phyloP scores from a whole-genome alignment of 2,797 vertebrate species.

The Danionella dracula region DNA sequence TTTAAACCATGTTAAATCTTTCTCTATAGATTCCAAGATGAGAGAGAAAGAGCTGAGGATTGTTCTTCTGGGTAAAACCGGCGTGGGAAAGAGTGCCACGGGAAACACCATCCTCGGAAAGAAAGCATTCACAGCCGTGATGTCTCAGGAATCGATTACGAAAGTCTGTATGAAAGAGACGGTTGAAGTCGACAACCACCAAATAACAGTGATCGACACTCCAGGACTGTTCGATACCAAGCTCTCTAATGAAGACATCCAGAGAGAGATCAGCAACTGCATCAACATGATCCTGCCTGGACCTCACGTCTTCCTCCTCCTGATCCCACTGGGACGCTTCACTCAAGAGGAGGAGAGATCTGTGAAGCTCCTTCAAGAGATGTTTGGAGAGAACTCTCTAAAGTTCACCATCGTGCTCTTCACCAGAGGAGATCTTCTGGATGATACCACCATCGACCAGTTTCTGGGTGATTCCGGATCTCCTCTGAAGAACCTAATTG shows the following conservation, averaged over 20 bases:
- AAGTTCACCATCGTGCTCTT: not conserved
- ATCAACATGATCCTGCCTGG: conserved; percentile 9
- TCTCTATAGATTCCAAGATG: too few relatives aligned
- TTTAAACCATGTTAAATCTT: too few relatives aligned
- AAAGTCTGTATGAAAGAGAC: not conserved
- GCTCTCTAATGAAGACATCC: not conserved
- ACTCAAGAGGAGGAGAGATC: not conserved
- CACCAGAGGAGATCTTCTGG: not conserved
- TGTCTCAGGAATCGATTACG: not conserved
- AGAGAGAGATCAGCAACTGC: not conserved
- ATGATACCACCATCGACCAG: not conserved
- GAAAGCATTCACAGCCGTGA: not conserved
- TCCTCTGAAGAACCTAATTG: not conserved
- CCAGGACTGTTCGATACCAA: conserved; percentile 19
- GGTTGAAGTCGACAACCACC: not conserved
- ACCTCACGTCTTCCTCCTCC: conserved; percentile 16
- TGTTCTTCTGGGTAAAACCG: not conserved
- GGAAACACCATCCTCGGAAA: not conserved
- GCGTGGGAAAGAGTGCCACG: not conserved
- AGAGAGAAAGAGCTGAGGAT: not conserved
- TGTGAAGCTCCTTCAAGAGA: conserved; percentile 3
- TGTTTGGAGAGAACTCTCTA: not conserved
- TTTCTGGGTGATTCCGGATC: not conserved
- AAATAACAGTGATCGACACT: not conserved
- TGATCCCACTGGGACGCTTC: not conserved